phyloP scores from a whole-genome alignment of 2,888 invertebrate species.

The Pseudolycoriella hygida region DNA sequence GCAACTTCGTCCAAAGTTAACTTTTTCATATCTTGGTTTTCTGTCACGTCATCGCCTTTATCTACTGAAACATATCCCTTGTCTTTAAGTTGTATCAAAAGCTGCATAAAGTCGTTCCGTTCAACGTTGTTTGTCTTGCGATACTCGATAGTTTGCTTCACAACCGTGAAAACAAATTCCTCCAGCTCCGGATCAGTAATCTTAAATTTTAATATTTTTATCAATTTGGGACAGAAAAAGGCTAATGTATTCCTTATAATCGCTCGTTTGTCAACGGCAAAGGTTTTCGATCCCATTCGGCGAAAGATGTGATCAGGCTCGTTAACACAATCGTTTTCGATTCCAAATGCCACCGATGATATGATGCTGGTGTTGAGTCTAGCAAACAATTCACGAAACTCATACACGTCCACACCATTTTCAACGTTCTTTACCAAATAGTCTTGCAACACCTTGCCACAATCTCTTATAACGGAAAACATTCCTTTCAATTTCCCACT shows the following conservation, averaged over 20 bases:
- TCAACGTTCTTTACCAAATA: neutral
- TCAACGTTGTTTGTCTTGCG: slow-evolving; percentile 18
- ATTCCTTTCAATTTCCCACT: slow-evolving; percentile 17
- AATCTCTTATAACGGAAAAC: slow-evolving; percentile 34
- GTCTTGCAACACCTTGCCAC: slow-evolving; percentile 24
- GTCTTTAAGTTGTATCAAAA: slow-evolving; percentile 19
- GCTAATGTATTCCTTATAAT: slow-evolving; percentile 11
- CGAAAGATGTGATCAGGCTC: slow-evolving; percentile 15
- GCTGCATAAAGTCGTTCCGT: slow-evolving; percentile 21
- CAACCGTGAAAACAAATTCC: slow-evolving; percentile 19
- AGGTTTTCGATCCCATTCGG: slow-evolving; percentile 13
- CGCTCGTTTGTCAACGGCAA: slow-evolving; percentile 12
- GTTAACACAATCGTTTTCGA: slow-evolving; percentile 16
- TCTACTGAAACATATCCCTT: neutral
- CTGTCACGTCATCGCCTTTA: too few species aligned
- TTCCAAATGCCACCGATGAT: slow-evolving; percentile 21
- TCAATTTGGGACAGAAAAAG: neutral
- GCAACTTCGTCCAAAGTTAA: too few species aligned
- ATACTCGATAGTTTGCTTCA: slow-evolving; percentile 17
- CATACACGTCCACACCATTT: slow-evolving; percentile 19
- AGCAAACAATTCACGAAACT: slow-evolving; percentile 23
- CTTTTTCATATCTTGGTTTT: too few species aligned
- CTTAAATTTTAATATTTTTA: slow-evolving; percentile 10
- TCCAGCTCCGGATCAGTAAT: slow-evolving; percentile 13
- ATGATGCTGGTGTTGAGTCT: slow-evolving; percentile 21